A percentile compares a stretch with the other conserved stretches of the same genome.
Evolutionary conservation across 2,113 vertebrate species (phyloP).

Genomic region (Mormyrus lacerda): DNA sequence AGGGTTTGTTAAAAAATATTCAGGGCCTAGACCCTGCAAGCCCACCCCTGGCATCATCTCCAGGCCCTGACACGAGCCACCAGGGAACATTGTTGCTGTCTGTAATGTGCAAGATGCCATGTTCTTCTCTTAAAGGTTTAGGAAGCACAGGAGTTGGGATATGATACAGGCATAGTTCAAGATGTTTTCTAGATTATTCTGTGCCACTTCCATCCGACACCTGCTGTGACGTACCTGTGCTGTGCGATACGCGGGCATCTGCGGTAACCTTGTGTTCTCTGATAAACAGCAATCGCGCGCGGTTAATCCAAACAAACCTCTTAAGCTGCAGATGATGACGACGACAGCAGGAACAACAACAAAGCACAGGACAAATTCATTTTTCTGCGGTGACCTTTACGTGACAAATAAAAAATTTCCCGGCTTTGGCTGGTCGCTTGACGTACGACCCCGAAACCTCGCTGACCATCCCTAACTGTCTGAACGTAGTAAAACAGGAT

Average conservation of each 20-base stretch:
- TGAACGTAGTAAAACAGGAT: background rate
- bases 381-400: background rate
- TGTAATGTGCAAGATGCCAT: background rate
- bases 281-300: background rate
- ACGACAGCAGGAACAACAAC: background rate
- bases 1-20: background rate
- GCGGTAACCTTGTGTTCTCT: background rate
- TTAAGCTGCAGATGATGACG: background rate
- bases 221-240: background rate
- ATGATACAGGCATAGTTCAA: background rate
- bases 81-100: background rate
- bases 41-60: background rate
- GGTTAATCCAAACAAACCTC: background rate
- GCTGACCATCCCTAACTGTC: background rate
- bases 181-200: background rate
- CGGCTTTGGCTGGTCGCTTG: background rate
- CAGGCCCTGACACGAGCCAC: background rate
- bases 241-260: background rate
- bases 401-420: background rate
- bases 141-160: background rate
- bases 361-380: background rate
- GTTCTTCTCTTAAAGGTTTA: background rate
- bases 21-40: background rate
- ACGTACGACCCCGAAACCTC: background rate
- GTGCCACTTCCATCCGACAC: background rate